Conservation (phyloP, 2,888 invertebrate genomes). For the Apodemia mormo region DNA sequence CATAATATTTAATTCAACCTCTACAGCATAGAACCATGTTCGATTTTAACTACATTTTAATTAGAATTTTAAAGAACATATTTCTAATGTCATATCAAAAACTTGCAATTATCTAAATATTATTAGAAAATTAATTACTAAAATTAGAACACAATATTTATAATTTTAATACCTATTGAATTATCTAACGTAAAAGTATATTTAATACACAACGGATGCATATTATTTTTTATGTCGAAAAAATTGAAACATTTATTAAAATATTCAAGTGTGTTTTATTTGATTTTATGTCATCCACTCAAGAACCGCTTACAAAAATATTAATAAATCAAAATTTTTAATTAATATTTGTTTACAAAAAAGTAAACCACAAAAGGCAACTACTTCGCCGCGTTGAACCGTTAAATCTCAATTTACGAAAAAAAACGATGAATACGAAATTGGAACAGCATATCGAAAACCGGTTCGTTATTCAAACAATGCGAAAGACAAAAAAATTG, state of each 20-base stretch:
- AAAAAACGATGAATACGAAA: constrained; percentile 68
- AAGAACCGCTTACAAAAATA: constrained; percentile 61
- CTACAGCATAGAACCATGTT: no score
- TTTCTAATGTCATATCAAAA: no score
- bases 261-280: neutral
- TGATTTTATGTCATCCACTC: constrained; percentile 2
- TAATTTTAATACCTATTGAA: neutral
- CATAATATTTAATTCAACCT: no score
- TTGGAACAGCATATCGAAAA: constrained; percentile 64
- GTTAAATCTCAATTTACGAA: constrained; percentile 71
- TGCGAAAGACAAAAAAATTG: constrained; percentile 66
- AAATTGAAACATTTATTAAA: neutral
- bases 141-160: no score
- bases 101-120: no score
- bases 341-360: constrained; percentile 63
- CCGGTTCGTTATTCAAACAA: constrained; percentile 74
- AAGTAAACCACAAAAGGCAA: constrained; percentile 74
- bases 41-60: no score
- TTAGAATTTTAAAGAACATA: no score
- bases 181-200: neutral
- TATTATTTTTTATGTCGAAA: neutral
- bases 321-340: constrained; percentile 78
- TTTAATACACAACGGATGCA: neutral
- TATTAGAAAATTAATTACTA: no score
- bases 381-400: constrained; percentile 65